Conservation (phyloP, 2,113 vertebrate genomes). For the Forbesichthys agassizii region DNA sequence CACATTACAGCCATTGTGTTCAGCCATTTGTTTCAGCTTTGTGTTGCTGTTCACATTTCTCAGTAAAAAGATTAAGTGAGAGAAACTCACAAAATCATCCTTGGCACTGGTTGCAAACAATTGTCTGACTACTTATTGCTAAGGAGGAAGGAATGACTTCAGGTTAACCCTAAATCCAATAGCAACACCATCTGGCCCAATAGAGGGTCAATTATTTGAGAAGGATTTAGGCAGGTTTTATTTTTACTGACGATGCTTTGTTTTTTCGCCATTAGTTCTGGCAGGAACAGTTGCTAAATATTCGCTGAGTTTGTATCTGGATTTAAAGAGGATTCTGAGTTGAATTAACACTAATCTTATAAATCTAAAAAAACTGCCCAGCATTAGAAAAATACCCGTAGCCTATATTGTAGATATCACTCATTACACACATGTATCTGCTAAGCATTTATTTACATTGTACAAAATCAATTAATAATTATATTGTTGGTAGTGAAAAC, state of each 20-base stretch:
- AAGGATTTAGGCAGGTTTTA: slow-evolving; percentile 13
- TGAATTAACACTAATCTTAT: too few relatives aligned
- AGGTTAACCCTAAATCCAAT: slow-evolving; percentile 6
- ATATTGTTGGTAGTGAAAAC: neutral
- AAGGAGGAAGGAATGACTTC: neutral
- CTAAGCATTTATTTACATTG: neutral
- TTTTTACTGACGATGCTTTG: neutral
- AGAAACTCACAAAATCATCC: slow-evolving; percentile 31
- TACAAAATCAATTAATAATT: slow-evolving; percentile 8
- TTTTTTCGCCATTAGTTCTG: neutral
- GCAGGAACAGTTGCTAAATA: neutral
- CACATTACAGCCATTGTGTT: slow-evolving; percentile 46
- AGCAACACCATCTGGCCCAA: slow-evolving; percentile 10
- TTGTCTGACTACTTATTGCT: slow-evolving; percentile 13
- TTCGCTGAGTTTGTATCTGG: neutral
- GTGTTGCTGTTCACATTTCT: slow-evolving; percentile 20
- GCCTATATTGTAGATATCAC: neutral
- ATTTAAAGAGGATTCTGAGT: too few relatives aligned
- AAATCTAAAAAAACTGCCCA: too few relatives aligned
- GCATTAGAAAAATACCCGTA: neutral
- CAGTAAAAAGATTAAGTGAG: slow-evolving; percentile 43
- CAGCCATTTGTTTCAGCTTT: slow-evolving; percentile 28
- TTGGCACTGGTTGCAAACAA: slow-evolving; percentile 14
- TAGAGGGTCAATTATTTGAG: slow-evolving; percentile 29
- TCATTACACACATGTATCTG: neutral